These are phyloP conservation scores for Cephus sareptanus DNA, from an alignment of 2,888 invertebrate genomes.

Conservation along the genomic window DNA sequence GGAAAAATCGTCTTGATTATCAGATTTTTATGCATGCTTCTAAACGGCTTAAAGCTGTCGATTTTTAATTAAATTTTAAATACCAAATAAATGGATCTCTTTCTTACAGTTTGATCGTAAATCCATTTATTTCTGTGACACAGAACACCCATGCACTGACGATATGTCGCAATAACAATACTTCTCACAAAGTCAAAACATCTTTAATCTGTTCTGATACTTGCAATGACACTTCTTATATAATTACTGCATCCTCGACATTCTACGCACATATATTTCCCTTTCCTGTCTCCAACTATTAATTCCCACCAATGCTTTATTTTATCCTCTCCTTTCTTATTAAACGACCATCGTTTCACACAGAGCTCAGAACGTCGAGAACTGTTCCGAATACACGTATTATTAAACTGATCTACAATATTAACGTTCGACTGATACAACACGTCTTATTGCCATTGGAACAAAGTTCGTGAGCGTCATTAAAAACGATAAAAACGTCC, in stretches of 20 bases:
- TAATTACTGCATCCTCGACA: background rate
- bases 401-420: background rate
- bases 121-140: background rate
- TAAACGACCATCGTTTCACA: background rate
- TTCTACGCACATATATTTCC: background rate
- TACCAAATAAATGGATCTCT: background rate
- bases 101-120: background rate
- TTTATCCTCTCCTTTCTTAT: background rate
- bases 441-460: no score
- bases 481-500: background rate
- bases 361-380: background rate
- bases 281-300: background rate
- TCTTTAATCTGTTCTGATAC: background rate
- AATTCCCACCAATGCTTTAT: no score
- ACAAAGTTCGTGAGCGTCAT: background rate
- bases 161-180: background rate
- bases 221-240: background rate
- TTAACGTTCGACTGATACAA: background rate
- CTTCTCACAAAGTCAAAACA: background rate
- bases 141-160: background rate
- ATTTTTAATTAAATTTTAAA: background rate
- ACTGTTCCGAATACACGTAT: background rate
- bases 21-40: no score
- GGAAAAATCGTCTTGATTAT: no score
- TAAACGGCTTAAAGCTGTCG: no score